Evolutionary conservation across 1,140 invertebrate genomes (phyloP).

Genomic region (Pseudomyrmex flavicornis): DNA sequence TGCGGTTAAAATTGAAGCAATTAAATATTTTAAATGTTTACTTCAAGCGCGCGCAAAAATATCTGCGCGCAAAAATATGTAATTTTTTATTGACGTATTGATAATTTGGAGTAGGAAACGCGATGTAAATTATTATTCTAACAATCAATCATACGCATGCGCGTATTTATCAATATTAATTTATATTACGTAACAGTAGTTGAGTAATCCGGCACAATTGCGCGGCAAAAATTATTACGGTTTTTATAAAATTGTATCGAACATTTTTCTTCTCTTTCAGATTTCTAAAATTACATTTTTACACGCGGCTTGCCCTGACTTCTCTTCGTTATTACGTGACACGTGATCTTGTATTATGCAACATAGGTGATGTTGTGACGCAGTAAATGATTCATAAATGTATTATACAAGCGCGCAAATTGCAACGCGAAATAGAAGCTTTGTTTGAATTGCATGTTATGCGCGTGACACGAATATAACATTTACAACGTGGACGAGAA

Average conservation of each 20-base stretch:
- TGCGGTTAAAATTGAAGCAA: slow-evolving; percentile 21
- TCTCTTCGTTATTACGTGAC: neutral
- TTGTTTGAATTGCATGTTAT: slow-evolving; percentile 48
- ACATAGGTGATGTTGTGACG: slow-evolving; percentile 54
- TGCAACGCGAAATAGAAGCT: slow-evolving; percentile 53
- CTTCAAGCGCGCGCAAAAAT: neutral
- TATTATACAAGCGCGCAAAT: slow-evolving; percentile 49
- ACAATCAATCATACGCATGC: too few relatives aligned
- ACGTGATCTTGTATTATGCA: slow-evolving; percentile 47
- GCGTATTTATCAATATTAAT: too few relatives aligned
- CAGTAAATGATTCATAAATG: slow-evolving; percentile 54
- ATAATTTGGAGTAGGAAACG: neutral
- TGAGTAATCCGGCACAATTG: too few relatives aligned
- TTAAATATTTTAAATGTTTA: neutral
- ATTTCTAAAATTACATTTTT: neutral
- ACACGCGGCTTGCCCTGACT: neutral
- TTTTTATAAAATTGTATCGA: too few relatives aligned
- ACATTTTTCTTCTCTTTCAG: neutral
- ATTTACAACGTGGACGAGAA: slow-evolving; percentile 1
- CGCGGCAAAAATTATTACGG: too few relatives aligned
- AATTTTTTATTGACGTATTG: neutral
- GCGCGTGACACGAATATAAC: slow-evolving; percentile 49
- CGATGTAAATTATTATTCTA: too few relatives aligned
- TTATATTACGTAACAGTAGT: too few relatives aligned
- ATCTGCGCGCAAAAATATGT: neutral